Base-by-base conservation (phyloP, 2,113 vertebrate species). In the Ptilorrhoa leucosticta region DNA sequence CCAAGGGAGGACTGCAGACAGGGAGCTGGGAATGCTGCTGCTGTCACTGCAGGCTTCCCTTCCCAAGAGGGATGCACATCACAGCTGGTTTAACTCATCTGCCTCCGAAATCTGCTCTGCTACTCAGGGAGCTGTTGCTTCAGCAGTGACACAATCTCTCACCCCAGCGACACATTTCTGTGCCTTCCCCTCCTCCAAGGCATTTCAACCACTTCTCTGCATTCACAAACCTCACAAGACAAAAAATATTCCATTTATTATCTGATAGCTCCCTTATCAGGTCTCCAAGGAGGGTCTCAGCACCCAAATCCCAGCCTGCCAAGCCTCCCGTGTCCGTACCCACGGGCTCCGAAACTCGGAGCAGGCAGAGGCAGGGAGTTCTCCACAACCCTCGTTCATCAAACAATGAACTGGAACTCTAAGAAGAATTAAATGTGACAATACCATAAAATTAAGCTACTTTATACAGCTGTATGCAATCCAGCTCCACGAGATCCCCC, bases 31-130 rank as follows among this genome's bases (percentile, higher is more conserved):
- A 72, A 56, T 40, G 51, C 65, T 42, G 48, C 70, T 78, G 65
- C 86, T 39, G 54, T 83, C 60, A 37, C 50, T 83, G 54, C 78
- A 48, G 45, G 37, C 78, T 72, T 75, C 47, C 69, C 60, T 56
- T 72, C 69, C 77, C 88, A 10, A 39, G 70, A 86, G 73, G 73
- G 66, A 83, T 7, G 54, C 30, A 17, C 26, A 35, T 19, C 28
- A 40, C 91, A 93, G 86, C 83, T 96, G 96, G 37, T 94, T 90
- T 54, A 87, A 69, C 86, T 95, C 50, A 83, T 87, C 80, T 83
- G 66, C 22, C 79, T 93, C 87, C 10, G 6, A 70, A 89, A 73
- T 76, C 54, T 45, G 37, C 27, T 66, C 70, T 91, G 90, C 93
- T 92, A 8, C 87, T 83, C 53, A 57, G 69, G 7, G 51, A 94